Conservation (phyloP, 2,113 vertebrate species). For the Emydura subglobosa region DNA sequence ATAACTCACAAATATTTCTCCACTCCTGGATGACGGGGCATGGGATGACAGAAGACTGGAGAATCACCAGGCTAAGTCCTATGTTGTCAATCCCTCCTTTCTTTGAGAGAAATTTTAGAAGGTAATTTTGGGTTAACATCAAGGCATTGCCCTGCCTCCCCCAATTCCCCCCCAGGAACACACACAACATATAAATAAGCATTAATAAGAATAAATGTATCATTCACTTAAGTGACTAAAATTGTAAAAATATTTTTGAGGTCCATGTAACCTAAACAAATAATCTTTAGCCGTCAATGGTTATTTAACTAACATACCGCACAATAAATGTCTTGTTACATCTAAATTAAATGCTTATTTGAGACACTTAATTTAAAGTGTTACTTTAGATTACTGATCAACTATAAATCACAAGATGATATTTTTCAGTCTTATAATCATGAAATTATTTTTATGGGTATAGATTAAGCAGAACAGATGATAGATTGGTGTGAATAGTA, state of each 20-base stretch:
- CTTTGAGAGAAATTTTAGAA: not conserved
- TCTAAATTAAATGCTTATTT: conserved; percentile 54
- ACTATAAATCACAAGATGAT: conserved; percentile 27
- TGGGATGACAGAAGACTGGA: not conserved
- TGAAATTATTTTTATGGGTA: conserved; percentile 37
- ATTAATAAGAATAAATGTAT: not conserved
- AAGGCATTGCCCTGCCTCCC: not conserved
- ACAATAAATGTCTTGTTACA: conserved; percentile 1
- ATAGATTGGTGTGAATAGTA: conserved; percentile 13
- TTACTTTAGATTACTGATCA: conserved; percentile 23
- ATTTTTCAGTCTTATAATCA: conserved; percentile 42
- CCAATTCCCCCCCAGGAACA: not conserved
- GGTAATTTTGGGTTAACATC: not conserved
- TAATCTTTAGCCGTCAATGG: not conserved
- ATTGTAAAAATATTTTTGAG: not conserved
- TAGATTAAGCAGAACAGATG: conserved; percentile 46
- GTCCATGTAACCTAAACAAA: conserved; percentile 25
- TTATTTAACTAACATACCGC: conserved; percentile 24
- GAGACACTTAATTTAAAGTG: conserved; percentile 36
- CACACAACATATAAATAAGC: not conserved
- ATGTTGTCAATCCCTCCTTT: not conserved
- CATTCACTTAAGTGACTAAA: not conserved
- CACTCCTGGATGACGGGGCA: rapidly evolving
- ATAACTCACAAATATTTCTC: not conserved
- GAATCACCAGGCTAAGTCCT: not conserved